These are phyloP conservation scores for Acestrorhynchus altus DNA, from an alignment of 2,797 vertebrate species.

Conservation along the genomic window DNA sequence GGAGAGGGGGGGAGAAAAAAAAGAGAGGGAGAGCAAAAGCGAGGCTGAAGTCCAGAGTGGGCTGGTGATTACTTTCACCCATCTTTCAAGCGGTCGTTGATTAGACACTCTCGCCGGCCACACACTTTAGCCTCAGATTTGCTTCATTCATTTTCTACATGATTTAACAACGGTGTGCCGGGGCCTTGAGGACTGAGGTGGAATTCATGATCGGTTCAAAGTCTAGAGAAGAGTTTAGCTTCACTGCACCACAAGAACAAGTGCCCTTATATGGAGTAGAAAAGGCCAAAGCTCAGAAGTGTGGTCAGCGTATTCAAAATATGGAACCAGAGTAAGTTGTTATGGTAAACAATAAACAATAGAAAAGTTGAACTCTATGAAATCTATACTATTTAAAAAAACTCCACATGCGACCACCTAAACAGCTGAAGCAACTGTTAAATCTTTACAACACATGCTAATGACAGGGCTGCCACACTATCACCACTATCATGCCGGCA, in stretches of 20 bases:
- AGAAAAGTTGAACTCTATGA: too few relatives aligned
- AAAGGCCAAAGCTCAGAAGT: background rate
- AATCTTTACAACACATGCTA: background rate
- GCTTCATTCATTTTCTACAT: slow-evolving; percentile 75
- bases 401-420: background rate
- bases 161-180: slow-evolving; percentile 72
- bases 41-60: slow-evolving; percentile 1
- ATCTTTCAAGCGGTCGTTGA: slow-evolving; percentile 64
- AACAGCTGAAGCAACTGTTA: background rate
- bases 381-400: too few relatives aligned
- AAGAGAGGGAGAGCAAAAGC: background rate
- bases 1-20: background rate
- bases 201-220: background rate
- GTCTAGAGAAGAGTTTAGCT: background rate
- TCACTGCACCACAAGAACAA: background rate
- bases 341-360: too few relatives aligned
- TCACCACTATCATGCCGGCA: too few relatives aligned
- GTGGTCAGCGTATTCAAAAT: too few relatives aligned
- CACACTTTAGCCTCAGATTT: slow-evolving; percentile 70
- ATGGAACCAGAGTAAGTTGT: too few relatives aligned
- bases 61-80: slow-evolving; percentile 28
- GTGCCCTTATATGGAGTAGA: too few relatives aligned
- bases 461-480: background rate
- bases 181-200: slow-evolving; percentile 54
- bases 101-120: slow-evolving; percentile 62